These are phyloP conservation scores for Poecilia latipinna DNA, from an alignment of 2,113 vertebrate species.

Conservation along the genomic window DNA sequence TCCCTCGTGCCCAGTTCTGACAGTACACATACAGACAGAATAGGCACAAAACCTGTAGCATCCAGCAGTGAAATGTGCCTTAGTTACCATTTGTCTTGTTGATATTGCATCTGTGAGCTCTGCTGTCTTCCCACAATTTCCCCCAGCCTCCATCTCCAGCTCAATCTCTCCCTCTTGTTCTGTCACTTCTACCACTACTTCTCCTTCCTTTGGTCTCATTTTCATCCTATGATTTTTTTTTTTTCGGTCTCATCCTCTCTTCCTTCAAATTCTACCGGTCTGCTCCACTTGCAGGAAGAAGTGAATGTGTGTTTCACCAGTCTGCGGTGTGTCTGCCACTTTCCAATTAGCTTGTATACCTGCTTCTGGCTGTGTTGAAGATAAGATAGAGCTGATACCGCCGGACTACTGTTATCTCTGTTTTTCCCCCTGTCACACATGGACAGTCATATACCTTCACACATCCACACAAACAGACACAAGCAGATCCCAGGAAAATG, in stretches of 20 bases:
- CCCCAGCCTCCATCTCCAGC: conserved; percentile 37
- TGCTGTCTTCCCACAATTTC: conserved; percentile 39
- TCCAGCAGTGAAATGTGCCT: conserved; percentile 50
- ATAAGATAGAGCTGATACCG: conserved; percentile 78
- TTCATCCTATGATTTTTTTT: conserved; percentile 42
- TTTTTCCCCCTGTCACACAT: conserved; percentile 72
- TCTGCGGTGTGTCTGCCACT: conserved; percentile 68
- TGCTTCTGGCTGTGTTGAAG: conserved; percentile 76
- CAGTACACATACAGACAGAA: conserved; percentile 64
- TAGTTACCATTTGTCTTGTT: conserved; percentile 57
- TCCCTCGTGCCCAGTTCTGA: conserved; percentile 48
- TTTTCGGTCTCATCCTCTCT: conserved; percentile 22
- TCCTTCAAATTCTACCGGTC: conserved; percentile 58
- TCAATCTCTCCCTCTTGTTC: conserved; percentile 46
- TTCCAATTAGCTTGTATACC: conserved; percentile 81
- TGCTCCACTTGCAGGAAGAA: conserved; percentile 53
- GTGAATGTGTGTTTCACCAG: conserved; percentile 63
- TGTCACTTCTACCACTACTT: conserved; percentile 37
- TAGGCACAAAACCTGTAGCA: conserved; percentile 53
- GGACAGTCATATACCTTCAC: conserved; percentile 49
- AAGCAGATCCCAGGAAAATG: conserved; percentile 32
- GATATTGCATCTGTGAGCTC: conserved; percentile 44
- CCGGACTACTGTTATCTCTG: conserved; percentile 72
- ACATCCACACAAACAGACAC: conserved; percentile 14
- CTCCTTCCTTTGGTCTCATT: conserved; percentile 59